Evolutionary conservation across 2,113 vertebrate species (phyloP).

Genomic region (Papio anubis): DNA sequence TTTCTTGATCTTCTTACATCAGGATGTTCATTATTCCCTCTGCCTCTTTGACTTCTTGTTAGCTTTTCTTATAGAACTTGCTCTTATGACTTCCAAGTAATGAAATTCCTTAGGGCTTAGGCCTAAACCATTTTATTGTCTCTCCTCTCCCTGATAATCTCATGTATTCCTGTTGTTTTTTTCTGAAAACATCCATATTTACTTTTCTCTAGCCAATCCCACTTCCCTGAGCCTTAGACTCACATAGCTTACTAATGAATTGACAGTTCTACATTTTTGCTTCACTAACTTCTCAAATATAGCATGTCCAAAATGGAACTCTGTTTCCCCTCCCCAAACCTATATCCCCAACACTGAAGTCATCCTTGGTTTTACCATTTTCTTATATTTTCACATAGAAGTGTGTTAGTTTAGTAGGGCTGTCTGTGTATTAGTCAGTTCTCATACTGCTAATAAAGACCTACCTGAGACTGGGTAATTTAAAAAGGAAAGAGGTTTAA

Average conservation of each 20-base stretch:
- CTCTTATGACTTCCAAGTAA: not conserved
- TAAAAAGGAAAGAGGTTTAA: too few relatives aligned
- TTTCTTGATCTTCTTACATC: not conserved
- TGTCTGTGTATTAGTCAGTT: too few relatives aligned
- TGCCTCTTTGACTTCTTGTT: not conserved
- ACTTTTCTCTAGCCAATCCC: not conserved
- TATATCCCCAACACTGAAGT: not conserved
- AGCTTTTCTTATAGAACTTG: not conserved
- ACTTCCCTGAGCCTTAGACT: not conserved
- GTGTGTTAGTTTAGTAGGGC: not conserved
- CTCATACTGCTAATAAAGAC: too few relatives aligned
- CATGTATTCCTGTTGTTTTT: not conserved
- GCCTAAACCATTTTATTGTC: not conserved
- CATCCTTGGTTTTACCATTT: not conserved
- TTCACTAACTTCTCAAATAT: not conserved
- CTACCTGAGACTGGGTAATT: too few relatives aligned
- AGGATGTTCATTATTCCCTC: not conserved
- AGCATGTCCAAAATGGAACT: not conserved
- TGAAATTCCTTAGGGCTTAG: not conserved
- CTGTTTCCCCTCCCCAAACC: not conserved
- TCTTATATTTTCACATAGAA: not conserved
- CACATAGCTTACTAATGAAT: not conserved
- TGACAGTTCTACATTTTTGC: not conserved
- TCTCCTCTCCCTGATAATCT: not conserved
- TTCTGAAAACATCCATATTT: not conserved